Conservation (phyloP, 2,113 vertebrate genomes). For the Platichthys flesus region DNA sequence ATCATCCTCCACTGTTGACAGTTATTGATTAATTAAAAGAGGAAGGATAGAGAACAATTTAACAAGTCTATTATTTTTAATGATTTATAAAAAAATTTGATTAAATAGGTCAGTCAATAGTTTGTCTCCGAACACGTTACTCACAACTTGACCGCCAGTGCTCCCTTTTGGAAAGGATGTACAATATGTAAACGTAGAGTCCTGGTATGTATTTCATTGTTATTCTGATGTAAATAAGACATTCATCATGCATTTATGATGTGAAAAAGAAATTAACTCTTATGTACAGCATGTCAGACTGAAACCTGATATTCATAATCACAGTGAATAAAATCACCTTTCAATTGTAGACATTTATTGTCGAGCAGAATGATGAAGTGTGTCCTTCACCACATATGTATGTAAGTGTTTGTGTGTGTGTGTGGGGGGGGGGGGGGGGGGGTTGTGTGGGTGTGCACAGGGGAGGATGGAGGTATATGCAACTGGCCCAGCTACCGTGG, state of each 20-base stretch:
- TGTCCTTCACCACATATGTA: background rate
- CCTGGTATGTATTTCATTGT: background rate
- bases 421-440: background rate
- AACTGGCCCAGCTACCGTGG: constrained; percentile 16
- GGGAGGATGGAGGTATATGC: too few relatives aligned
- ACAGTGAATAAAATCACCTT: background rate
- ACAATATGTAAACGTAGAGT: too few relatives aligned
- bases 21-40: too few relatives aligned
- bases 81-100: too few relatives aligned
- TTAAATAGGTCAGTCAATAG: too few relatives aligned
- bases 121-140: too few relatives aligned
- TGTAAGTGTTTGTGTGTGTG: background rate
- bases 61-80: too few relatives aligned
- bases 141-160: too few relatives aligned
- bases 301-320: too few relatives aligned
- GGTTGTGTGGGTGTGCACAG: background rate
- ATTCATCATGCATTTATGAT: background rate
- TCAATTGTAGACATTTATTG: background rate
- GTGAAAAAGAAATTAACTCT: background rate
- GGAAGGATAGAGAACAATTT: too few relatives aligned
- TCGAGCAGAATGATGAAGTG: background rate
- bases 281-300: background rate
- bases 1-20: too few relatives aligned
- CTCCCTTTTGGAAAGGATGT: too few relatives aligned
- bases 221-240: background rate